Base-by-base conservation (phyloP, 2,888 invertebrate species). In the Cheilosia urbana region DNA sequence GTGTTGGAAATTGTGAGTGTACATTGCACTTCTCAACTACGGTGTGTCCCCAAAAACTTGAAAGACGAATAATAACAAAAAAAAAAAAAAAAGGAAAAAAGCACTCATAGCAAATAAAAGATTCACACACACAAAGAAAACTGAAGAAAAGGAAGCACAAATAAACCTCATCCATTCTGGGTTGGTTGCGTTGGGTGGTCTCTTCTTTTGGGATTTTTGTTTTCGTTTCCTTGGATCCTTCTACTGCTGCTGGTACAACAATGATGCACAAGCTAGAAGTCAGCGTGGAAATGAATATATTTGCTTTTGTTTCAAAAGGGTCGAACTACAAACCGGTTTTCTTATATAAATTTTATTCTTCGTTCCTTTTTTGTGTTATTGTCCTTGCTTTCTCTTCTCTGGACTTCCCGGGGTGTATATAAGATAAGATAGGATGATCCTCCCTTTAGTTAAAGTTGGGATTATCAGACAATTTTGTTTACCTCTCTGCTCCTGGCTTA, bases 261-360 rank as follows among this genome's bases (percentile, higher is more conserved):
- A 69, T 55, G 62, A 63, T 60, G 71, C 71, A 51, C 55, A 65
- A 81, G 63, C 80, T 76, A 63, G 51, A 71, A 82, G 82, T 72
- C 66, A 77, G 60, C 30, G 37, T 53, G 40, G 66, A 82, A 55
- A 66, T 82, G 66, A 77, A 82, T 65, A 63, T 57, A 57, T 65
- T 75, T 75, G 47, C 58, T 72, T 69, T 77, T 71, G 53, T 60
- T 77, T 45, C 17, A 53, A 77, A 60, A 62, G 42, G 37, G 37
- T 37, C 13, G 53, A 66, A 42, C 42, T 51, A 27, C 27, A 62
- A 27, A 45, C 63, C 69, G 42, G 65, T 62, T 57, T 42, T 51
- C 27, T 71, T 53, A 71, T 82, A 76, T 76, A 82, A 82, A 69
- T 71, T 82, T 71, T 58, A 82, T 82, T 71, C 65, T 60, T 51